A percentile compares a stretch with the other conserved stretches of the same genome.
Evolutionary conservation across 2,888 invertebrate species (phyloP).

Genomic region (Tanypteryx hageni): DNA sequence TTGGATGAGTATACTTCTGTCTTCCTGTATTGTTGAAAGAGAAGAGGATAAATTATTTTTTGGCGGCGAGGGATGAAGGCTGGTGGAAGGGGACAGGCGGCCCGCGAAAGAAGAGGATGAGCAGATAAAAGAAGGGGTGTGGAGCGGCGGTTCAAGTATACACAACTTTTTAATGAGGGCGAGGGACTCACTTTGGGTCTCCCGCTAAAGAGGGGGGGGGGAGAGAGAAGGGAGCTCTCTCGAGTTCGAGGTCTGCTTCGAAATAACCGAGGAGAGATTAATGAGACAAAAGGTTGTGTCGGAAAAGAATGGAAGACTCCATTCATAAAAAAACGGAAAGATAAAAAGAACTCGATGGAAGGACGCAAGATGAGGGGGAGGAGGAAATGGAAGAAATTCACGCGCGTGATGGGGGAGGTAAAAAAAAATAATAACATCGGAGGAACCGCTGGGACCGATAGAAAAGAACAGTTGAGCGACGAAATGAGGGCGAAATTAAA

Average conservation of each 20-base stretch:
- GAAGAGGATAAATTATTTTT: neutral
- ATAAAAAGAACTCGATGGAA: neutral
- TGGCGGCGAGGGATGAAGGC: neutral
- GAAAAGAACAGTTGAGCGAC: slow-evolving; percentile 2
- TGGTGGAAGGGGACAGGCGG: neutral
- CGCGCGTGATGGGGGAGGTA: neutral
- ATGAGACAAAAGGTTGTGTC: slow-evolving; percentile 17
- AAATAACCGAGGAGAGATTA: slow-evolving; percentile 41
- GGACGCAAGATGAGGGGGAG: neutral
- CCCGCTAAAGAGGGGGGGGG: neutral
- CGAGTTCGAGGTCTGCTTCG: slow-evolving; percentile 43
- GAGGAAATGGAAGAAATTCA: neutral
- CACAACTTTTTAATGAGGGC: slow-evolving; percentile 47
- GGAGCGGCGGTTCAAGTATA: neutral
- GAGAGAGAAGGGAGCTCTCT: neutral
- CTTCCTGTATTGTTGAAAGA: neutral
- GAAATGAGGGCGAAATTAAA: neutral
- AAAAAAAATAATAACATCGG: neutral
- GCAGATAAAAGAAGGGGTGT: neutral
- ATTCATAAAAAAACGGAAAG: neutral
- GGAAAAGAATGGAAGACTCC: slow-evolving; percentile 6
- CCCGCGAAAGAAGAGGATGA: neutral
- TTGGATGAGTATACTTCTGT: neutral
- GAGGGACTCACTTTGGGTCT: slow-evolving; percentile 24
- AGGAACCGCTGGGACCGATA: neutral